These are phyloP conservation scores for Drosophila anomalata DNA, from an alignment of 2,888 invertebrate genomes.

Conservation along the genomic window DNA sequence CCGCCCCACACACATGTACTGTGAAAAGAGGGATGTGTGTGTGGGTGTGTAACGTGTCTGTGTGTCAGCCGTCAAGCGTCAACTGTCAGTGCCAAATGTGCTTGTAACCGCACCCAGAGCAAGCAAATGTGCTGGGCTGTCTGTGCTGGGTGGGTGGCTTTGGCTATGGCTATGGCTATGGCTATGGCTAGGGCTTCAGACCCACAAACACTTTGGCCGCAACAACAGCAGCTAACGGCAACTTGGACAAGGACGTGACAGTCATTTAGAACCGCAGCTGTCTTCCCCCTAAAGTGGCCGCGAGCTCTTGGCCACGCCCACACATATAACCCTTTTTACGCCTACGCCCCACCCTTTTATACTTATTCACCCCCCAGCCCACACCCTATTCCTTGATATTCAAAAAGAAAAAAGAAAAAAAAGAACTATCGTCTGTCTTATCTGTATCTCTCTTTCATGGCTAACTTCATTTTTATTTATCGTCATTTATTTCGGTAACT, in stretches of 20 bases:
- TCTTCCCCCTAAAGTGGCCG: conserved; percentile 73
- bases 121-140: conserved; percentile 18
- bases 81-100: conserved; percentile 82
- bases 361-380: conserved; percentile 5
- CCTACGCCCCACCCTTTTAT: background rate
- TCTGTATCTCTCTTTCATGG: conserved; percentile 68
- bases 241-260: conserved; percentile 78
- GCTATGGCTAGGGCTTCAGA: conserved; percentile 17
- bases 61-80: conserved; percentile 78
- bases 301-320: conserved; percentile 35
- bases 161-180: conserved; percentile 3
- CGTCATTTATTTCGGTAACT: conserved; percentile 73
- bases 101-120: conserved; percentile 72
- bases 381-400: conserved; percentile 15
- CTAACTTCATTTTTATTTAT: conserved; percentile 80
- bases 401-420: conserved; percentile 1
- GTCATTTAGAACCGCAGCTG: conserved; percentile 76
- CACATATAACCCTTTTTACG: conserved; percentile 13
- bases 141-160: background rate
- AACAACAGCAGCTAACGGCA: conserved; percentile 45
- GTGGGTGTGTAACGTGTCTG: conserved; percentile 44
- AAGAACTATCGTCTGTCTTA: conserved; percentile 63
- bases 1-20: conserved; percentile 15
- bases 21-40: conserved; percentile 18
- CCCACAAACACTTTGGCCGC: conserved; percentile 37